These are phyloP conservation scores for Alaudala cheleensis DNA, from an alignment of 2,113 vertebrate genomes.

Conservation along the genomic window DNA sequence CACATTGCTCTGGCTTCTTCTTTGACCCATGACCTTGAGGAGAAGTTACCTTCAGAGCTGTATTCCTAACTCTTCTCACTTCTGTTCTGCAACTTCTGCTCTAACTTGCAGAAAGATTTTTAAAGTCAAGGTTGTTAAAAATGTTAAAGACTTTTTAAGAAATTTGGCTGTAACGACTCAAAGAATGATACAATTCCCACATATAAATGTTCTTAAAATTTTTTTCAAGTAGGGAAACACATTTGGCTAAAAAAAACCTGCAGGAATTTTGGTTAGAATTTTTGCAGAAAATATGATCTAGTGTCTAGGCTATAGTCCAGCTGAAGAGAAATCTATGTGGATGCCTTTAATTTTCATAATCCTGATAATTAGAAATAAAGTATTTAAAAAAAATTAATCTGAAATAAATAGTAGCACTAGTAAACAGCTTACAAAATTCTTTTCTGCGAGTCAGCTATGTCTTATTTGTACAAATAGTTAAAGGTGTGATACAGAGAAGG, in stretches of 20 bases:
- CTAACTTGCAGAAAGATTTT: not conserved
- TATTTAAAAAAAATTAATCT: not conserved
- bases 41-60: not conserved
- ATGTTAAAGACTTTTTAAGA: not conserved
- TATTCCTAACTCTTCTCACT: not conserved
- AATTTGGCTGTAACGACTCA: not conserved
- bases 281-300: not conserved
- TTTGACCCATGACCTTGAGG: not conserved
- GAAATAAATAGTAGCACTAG: not conserved
- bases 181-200: not conserved
- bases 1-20: not conserved
- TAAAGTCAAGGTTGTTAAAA: not conserved
- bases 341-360: not conserved
- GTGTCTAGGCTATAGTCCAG: not conserved
- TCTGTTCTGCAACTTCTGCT: not conserved
- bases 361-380: not conserved
- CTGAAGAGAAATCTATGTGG: not conserved
- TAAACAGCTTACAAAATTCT: not conserved
- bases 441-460: not conserved
- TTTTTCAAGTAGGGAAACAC: not conserved
- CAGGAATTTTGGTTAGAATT: not conserved
- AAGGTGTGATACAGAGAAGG: not conserved
- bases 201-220: not conserved
- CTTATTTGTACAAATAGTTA: not conserved
- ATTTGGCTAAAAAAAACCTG: not conserved